phyloP scores from a whole-genome alignment of 2,888 invertebrate species.

The Plagodis pulveraria region DNA sequence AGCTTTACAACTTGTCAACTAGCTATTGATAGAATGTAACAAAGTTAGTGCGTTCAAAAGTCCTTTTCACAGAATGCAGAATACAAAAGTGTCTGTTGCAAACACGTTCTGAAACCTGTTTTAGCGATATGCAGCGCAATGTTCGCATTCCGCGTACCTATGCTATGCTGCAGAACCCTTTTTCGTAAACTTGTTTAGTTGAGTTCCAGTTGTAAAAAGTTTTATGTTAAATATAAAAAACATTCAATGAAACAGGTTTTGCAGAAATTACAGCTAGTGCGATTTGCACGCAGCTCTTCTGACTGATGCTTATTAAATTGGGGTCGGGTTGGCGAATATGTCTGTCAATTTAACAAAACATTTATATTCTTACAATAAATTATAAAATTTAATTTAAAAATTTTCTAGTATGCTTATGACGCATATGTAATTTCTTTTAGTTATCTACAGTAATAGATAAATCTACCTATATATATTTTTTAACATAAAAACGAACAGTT shows the following conservation, averaged over 20 bases:
- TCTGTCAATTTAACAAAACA: conserved; percentile 35
- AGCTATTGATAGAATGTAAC: too few species aligned
- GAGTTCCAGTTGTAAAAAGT: conserved; percentile 34
- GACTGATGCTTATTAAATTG: conserved; percentile 45
- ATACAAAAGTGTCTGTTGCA: conserved; percentile 33
- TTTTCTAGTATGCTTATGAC: background rate
- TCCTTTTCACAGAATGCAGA: conserved; percentile 33
- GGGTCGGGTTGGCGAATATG: conserved; percentile 47
- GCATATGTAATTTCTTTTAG: too few species aligned
- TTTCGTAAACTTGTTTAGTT: conserved; percentile 52
- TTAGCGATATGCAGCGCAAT: conserved; percentile 58
- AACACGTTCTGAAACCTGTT: conserved; percentile 59
- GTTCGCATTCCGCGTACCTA: conserved; percentile 76
- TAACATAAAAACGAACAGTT: too few species aligned
- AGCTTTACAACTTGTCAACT: too few species aligned
- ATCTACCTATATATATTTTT: too few species aligned
- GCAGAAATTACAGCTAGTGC: conserved; percentile 37
- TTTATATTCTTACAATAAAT: conserved; percentile 3
- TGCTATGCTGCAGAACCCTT: conserved; percentile 59
- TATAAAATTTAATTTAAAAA: background rate
- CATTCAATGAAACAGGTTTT: conserved; percentile 38
- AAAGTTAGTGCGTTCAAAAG: too few species aligned
- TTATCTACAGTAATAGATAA: too few species aligned
- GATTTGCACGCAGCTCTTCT: conserved; percentile 50
- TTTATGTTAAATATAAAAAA: conserved; percentile 9